Percentiles rank a stretch among this genome's conserved stretches.
phyloP scores from a whole-genome alignment of 2,113 vertebrate genomes.

The Thermophis baileyi region DNA sequence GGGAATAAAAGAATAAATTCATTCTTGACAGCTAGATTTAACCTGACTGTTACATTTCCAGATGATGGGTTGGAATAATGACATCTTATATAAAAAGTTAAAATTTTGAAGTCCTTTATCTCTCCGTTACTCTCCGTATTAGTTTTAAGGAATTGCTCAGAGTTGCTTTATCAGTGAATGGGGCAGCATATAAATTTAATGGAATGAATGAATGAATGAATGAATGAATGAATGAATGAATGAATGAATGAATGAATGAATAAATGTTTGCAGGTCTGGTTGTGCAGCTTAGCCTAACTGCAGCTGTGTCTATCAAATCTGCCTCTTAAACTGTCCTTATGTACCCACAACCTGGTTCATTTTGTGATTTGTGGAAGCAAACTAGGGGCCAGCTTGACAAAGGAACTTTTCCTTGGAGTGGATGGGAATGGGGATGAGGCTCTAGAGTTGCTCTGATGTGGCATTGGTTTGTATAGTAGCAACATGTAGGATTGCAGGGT shows the following conservation, averaged over 20 bases:
- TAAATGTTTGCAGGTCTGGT: conserved; percentile 25
- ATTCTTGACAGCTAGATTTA: not conserved
- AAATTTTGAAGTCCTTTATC: conserved; percentile 7
- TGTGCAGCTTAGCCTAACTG: too few species aligned
- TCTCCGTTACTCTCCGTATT: not conserved
- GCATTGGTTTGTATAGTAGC: not conserved
- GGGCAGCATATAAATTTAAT: too few species aligned
- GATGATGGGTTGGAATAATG: conserved; percentile 40
- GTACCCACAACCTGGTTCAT: not conserved
- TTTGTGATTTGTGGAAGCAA: not conserved
- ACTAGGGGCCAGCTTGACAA: not conserved
- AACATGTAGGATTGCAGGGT: not conserved
- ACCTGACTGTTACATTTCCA: conserved; percentile 21
- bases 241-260: too few species aligned
- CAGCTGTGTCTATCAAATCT: too few species aligned
- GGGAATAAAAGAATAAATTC: not conserved
- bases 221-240: too few species aligned
- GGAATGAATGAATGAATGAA: too few species aligned
- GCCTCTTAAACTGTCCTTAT: conserved; percentile 33
- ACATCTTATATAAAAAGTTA: conserved; percentile 2
- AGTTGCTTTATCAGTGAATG: too few species aligned
- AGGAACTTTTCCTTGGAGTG: not conserved
- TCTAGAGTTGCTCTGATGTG: not conserved
- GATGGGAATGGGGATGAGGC: not conserved
- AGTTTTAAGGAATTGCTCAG: not conserved